Evolutionary conservation across 2,888 invertebrate species (phyloP).

Genomic region (Ctenicera cuprea): DNA sequence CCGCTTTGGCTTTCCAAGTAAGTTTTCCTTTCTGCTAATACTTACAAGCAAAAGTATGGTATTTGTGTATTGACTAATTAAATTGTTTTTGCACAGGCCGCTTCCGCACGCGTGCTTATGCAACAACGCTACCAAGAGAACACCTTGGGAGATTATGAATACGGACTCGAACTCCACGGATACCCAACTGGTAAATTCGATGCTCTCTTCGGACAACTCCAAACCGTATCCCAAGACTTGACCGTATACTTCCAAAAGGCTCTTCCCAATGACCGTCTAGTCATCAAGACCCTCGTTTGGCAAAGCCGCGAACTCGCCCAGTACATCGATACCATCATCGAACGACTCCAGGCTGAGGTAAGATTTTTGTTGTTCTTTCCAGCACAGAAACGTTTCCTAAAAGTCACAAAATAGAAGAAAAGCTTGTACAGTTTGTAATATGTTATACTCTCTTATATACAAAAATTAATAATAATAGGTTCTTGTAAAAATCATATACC

Average conservation of each 20-base stretch:
- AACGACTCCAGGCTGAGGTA: slow-evolving; percentile 14
- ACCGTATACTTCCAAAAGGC: background rate
- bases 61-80: background rate
- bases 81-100: slow-evolving; percentile 12
- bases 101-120: slow-evolving; percentile 4
- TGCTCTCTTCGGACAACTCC: slow-evolving; percentile 24
- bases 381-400: no score
- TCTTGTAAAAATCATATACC: no score
- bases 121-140: background rate
- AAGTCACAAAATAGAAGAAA: no score
- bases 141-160: background rate
- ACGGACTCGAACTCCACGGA: background rate
- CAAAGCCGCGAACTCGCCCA: slow-evolving; percentile 23
- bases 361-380: no score
- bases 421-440: no score
- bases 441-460: no score
- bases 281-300: slow-evolving; percentile 26
- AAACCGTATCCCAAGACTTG: slow-evolving; percentile 23
- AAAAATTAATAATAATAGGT: no score
- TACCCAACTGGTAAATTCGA: background rate
- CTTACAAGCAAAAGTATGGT: no score
- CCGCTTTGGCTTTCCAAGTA: slow-evolving; percentile 61
- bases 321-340: slow-evolving; percentile 3
- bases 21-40: slow-evolving; percentile 34
- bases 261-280: background rate